Base-by-base conservation (phyloP, 2,113 vertebrate genomes). In the Tiliqua scincoides region DNA sequence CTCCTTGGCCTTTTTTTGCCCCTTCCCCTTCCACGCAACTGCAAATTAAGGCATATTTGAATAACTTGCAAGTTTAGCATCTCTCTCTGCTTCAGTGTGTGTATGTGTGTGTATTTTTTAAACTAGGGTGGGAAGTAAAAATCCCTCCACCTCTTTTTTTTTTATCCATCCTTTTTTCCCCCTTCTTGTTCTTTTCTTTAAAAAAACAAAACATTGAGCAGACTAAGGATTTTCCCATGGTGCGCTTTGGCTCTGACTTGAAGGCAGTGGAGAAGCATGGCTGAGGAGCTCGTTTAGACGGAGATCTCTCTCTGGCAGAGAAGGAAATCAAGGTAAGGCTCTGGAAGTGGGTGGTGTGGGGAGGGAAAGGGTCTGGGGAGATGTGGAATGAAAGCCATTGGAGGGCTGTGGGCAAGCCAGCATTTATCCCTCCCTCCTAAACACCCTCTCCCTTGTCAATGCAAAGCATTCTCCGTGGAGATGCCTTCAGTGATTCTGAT, bases 271-370 rank as follows among this genome's bases (percentile, higher is more conserved):
- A 91, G 91, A 87, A 84, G 93, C 93, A 88, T 85, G 68, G 89
- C 94, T 90, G 93, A 91, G 91, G 84, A 95, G 87, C 87, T 62
- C 83, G 0, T 35, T 63, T 54, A 86, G 91, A 87, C 11, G 80
- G 80, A 30, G 85, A 15, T 90, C 57, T 72, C 92, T 59, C 92
- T 59, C 63, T 79, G 75, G 81, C 89, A 35, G 87, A 78, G 89
- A 85, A 91, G 90, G 93, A 92, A 12, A 1, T 89, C 88, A 90
- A 95, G 95, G 95, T 96, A 96, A 95, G 95, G 54, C 43, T 27
- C 9, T 20, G n/a, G n/a, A 25, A 81, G 40, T 5, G 17, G 25
- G 59, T 71, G 54, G 43, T 59, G 85, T 8, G 81, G 76, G 89
- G 72, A 27, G 40, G 61, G 48, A 2, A n/a, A 63, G 61, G 61